Evolutionary conservation across 2,113 vertebrate genomes (phyloP).

Genomic region (Tetraodon nigroviridis): DNA sequence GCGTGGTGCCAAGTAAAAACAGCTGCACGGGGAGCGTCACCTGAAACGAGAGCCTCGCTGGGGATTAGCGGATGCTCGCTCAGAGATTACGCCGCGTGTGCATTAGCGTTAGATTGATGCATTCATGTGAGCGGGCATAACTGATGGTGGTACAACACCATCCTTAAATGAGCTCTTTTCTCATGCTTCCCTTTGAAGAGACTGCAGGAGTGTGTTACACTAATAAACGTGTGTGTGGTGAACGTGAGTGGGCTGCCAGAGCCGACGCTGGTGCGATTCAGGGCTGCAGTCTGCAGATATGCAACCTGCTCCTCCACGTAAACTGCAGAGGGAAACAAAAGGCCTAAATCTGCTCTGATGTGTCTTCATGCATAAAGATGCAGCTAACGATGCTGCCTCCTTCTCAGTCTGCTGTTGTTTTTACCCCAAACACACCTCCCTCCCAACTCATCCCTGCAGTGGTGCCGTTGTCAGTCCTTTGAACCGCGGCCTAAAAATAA

Average conservation of each 20-base stretch:
- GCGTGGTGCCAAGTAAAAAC: conserved; percentile 50
- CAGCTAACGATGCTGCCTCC: conserved; percentile 35
- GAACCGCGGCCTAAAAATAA: conserved; percentile 76
- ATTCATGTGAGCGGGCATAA: conserved; percentile 38
- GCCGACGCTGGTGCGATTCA: conserved; percentile 26
- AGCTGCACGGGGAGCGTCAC: conserved; percentile 66
- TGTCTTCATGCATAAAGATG: conserved; percentile 51
- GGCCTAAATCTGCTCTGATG: conserved; percentile 63
- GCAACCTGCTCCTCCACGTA: conserved; percentile 54
- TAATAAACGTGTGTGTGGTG: conserved; percentile 53
- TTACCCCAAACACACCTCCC: conserved; percentile 13
- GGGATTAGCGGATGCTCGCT: conserved; percentile 55
- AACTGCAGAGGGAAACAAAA: conserved; percentile 57
- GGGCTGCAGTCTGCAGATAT: conserved; percentile 63
- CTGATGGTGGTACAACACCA: conserved; percentile 39
- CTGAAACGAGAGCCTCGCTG: conserved; percentile 52
- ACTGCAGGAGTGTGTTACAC: conserved; percentile 1
- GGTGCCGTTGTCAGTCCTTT: conserved; percentile 43
- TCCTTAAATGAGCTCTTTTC: conserved; percentile 44
- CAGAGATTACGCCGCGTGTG: conserved; percentile 56
- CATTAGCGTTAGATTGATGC: conserved; percentile 59
- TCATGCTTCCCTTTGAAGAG: conserved; percentile 18
- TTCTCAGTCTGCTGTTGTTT: conserved; percentile 16
- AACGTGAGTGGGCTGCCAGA: conserved; percentile 54
- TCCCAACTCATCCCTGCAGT: conserved; percentile 37